Conservation (phyloP, 2,113 vertebrate species). For the Cynocephalus volans region DNA sequence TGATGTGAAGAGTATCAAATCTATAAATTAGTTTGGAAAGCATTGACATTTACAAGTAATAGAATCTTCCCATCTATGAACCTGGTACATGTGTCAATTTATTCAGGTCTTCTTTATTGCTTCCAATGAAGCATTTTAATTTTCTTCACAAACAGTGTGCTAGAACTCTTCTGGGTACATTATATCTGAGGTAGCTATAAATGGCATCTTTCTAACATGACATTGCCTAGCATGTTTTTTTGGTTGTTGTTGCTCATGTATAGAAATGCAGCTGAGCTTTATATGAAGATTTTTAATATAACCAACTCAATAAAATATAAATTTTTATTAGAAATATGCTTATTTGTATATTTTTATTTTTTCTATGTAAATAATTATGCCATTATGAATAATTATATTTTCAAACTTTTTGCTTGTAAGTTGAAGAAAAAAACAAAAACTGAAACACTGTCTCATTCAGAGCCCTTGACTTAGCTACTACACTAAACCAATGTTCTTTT, state of each 20-base stretch:
- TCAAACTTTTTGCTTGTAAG: not conserved
- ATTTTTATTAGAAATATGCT: not conserved
- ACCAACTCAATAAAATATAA: not conserved
- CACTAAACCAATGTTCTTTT: not conserved
- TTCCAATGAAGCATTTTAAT: not conserved
- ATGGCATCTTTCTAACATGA: not conserved
- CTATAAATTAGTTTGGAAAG: not conserved
- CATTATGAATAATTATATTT: not conserved
- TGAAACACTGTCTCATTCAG: not conserved
- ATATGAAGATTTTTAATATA: slow-evolving; percentile 16
- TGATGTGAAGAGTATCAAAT: not conserved
- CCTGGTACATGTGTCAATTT: not conserved
- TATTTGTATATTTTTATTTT: slow-evolving; percentile 30
- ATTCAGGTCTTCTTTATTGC: not conserved
- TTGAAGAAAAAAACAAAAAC: not conserved
- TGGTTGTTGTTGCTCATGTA: not conserved
- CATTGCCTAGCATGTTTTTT: not conserved
- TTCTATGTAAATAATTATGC: not conserved
- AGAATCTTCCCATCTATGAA: not conserved
- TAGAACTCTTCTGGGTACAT: not conserved
- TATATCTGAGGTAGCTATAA: slow-evolving; percentile 5
- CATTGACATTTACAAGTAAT: not conserved
- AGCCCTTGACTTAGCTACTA: not conserved
- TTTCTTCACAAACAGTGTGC: not conserved
- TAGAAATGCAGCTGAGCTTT: not conserved